Evolutionary conservation across 1,140 invertebrate genomes (phyloP).

Genomic region (Physella acuta): DNA sequence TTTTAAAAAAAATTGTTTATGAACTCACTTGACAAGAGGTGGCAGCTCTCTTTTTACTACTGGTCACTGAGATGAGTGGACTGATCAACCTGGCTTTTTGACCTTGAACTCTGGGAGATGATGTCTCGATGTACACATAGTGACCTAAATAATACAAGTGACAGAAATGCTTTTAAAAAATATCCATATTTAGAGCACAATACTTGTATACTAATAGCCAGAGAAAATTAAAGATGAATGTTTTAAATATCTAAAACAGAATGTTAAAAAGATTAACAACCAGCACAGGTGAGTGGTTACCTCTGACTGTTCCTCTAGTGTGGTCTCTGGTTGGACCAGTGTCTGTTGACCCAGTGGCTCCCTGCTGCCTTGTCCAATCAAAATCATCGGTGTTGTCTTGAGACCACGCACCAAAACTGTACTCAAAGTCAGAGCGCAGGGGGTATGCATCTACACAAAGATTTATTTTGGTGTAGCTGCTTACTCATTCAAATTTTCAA

Average conservation of each 20-base stretch:
- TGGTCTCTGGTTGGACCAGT: slow-evolving; percentile 48
- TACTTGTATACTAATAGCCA: too few species aligned
- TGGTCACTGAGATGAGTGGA: slow-evolving; percentile 30
- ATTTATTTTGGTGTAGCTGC: too few species aligned
- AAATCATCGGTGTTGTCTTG: slow-evolving; percentile 75
- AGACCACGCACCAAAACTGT: slow-evolving; percentile 71
- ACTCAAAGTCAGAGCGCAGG: slow-evolving; percentile 60
- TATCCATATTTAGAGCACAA: too few species aligned
- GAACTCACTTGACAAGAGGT: slow-evolving; percentile 59
- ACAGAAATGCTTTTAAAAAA: too few species aligned
- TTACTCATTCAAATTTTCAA: too few species aligned
- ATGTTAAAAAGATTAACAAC: too few species aligned
- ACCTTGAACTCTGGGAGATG: slow-evolving; percentile 66
- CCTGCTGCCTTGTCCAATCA: slow-evolving; percentile 73
- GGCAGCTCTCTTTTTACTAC: slow-evolving; percentile 38
- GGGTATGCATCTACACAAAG: slow-evolving; percentile 25
- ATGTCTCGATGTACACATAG: slow-evolving; percentile 78
- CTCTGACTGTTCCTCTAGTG: slow-evolving; percentile 30
- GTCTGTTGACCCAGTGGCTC: slow-evolving; percentile 63
- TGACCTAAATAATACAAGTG: too few species aligned
- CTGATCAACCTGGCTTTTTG: slow-evolving; percentile 70
- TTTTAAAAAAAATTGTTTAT: not conserved
- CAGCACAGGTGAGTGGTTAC: too few species aligned
- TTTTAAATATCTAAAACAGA: too few species aligned
- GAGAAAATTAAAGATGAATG: too few species aligned